Conservation (phyloP, 2,113 vertebrate genomes). For the human (Homo sapiens) region GRCh38 chr12:31563501-31564000, state of each 20-base stretch:
- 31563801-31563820: conserved; percentile 47
- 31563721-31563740: background rate
- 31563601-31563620: conserved; percentile 39
- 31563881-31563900: too few relatives aligned
- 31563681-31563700: background rate
- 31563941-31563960: too few relatives aligned
- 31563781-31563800: conserved; percentile 44
- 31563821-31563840: background rate
- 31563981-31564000: too few relatives aligned
- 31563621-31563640: background rate
- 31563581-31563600: conserved; percentile 3
- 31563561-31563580: background rate
- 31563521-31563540: background rate
- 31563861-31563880: too few relatives aligned
- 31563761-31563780: conserved; percentile 53
- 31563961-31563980: too few relatives aligned
- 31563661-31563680: background rate
- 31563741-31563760: background rate
- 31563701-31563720: conserved; percentile 58
- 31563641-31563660: background rate
- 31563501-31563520: conserved; percentile 28
- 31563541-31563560: background rate
- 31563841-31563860: too few relatives aligned
- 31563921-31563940: too few relatives aligned
- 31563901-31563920: too few relatives aligned